These are phyloP conservation scores for Anguilla obscura DNA, from an alignment of 2,797 vertebrate species.

Conservation along the genomic window DNA sequence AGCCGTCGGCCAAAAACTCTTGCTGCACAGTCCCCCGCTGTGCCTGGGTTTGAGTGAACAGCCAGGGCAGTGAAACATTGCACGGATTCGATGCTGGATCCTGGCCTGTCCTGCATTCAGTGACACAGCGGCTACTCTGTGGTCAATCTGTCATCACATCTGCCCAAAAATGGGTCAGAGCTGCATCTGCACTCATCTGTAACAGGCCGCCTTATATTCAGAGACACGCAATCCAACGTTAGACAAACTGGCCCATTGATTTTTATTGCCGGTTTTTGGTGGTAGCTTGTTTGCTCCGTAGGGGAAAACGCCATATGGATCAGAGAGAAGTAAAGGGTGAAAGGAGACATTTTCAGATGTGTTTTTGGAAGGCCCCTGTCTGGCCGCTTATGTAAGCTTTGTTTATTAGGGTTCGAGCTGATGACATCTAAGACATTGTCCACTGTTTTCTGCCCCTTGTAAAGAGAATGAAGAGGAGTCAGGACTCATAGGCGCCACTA, in stretches of 20 bases:
- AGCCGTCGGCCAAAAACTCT: neutral
- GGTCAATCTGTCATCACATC: conserved; percentile 21
- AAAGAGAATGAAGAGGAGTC: neutral
- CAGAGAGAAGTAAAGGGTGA: conserved; percentile 3
- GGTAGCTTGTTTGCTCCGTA: neutral
- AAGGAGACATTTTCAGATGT: neutral
- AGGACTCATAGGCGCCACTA: neutral
- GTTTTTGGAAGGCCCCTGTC: neutral
- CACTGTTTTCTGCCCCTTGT: neutral
- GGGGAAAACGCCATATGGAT: neutral
- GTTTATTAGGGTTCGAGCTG: neutral
- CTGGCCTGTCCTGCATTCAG: neutral
- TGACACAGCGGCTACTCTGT: neutral
- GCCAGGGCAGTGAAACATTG: neutral
- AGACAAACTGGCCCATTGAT: neutral
- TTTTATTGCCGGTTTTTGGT: neutral
- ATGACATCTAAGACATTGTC: neutral
- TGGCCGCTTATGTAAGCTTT: neutral
- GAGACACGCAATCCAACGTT: neutral
- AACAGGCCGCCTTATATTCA: neutral
- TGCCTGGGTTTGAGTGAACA: neutral
- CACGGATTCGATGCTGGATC: neutral
- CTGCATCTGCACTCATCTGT: neutral
- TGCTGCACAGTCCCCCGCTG: neutral
- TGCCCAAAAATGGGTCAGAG: conserved; percentile 16